Evolutionary conservation across 2,113 vertebrate genomes (phyloP), one percentile per base, ranked within the genome.

Genomic region (Bos javanicus): DNA sequence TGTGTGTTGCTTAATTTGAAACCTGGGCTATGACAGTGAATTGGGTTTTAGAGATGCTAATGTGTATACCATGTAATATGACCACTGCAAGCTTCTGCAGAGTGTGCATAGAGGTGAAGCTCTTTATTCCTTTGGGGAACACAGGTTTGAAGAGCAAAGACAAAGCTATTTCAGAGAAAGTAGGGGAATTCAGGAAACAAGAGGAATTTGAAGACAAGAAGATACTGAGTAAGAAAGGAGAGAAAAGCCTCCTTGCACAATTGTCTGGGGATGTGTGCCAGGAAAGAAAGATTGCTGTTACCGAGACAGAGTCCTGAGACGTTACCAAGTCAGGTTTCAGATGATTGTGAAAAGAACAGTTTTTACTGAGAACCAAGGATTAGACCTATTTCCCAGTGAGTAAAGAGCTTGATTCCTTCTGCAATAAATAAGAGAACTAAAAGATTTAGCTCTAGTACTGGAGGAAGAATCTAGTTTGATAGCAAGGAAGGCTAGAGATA

Each of bases 241-340:
- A 94, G 43, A 94, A 96, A 98, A 96, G 78, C 26, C 43, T 97
- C 67, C 71, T 93, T 91, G 91, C 89, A 97, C 50, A 97, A 88
- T 13, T 88, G 84, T 95, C 90, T 94, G 78, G 43, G 85, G 86
- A 92, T 91, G 19, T 64, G 83, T 93, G 94, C 92, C 95, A 97
- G 96, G 90, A 97, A 97, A 94, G 90, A 96, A 96, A 95, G 97
- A 97, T 83, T 91, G 92, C 91, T 97, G 85, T 90, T 96, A 93
- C 94, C 39, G 80, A 97, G 96, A 97, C 52, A 95, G 78, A 95
- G 88, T 96, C 39, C 87, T 56, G 39, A 98, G 92, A 89, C 81
- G 54, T 83, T 82, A 97, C 46, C 36, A 95, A 97, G 84, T 94
- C 90, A 98, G 88, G 94, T 97, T 95, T 97, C 97, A 96, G 91